Conservation (phyloP, 1,140 invertebrate species). For the Archegozetes longisetosus region DNA sequence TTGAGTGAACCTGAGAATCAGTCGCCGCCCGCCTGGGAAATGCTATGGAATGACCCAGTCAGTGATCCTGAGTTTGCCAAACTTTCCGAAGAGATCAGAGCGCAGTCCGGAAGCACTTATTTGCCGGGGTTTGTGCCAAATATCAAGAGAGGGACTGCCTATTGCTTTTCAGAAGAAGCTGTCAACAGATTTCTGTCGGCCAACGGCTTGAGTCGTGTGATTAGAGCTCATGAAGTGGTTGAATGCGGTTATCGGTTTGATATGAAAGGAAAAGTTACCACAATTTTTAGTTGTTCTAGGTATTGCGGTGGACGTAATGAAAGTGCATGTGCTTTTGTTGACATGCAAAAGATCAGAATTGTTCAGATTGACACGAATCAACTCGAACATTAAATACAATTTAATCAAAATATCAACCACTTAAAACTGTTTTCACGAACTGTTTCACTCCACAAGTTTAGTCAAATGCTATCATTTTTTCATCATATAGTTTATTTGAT, state of each 20-base stretch:
- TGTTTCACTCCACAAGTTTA: too few relatives aligned
- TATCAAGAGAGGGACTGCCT: conserved; percentile 45
- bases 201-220: conserved; percentile 46
- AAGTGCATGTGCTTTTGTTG: conserved; percentile 44
- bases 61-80: conserved; percentile 1
- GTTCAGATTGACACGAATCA: conserved; percentile 38
- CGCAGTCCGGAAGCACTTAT: neutral
- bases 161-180: conserved; percentile 47
- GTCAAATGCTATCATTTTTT: too few relatives aligned
- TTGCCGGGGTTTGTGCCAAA: conserved; percentile 49
- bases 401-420: too few relatives aligned
- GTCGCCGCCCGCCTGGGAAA: conserved; percentile 54
- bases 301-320: conserved; percentile 47
- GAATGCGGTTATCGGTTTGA: conserved; percentile 26
- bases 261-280: conserved; percentile 42
- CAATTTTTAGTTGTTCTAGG: conserved; percentile 48
- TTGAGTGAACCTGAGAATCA: conserved; percentile 42
- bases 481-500: too few relatives aligned
- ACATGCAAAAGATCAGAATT: conserved; percentile 36
- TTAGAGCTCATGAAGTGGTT: conserved; percentile 53
- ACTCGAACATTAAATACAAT: too few relatives aligned
- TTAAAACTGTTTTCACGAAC: too few relatives aligned
- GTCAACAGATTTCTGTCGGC: conserved; percentile 43
- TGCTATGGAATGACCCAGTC: conserved; percentile 58
- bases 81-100: conserved; percentile 3